Evolutionary conservation across 2,797 vertebrate genomes (phyloP), one percentile per base, ranked within the genome.

Genomic region (Sebastes paucispinis): DNA sequence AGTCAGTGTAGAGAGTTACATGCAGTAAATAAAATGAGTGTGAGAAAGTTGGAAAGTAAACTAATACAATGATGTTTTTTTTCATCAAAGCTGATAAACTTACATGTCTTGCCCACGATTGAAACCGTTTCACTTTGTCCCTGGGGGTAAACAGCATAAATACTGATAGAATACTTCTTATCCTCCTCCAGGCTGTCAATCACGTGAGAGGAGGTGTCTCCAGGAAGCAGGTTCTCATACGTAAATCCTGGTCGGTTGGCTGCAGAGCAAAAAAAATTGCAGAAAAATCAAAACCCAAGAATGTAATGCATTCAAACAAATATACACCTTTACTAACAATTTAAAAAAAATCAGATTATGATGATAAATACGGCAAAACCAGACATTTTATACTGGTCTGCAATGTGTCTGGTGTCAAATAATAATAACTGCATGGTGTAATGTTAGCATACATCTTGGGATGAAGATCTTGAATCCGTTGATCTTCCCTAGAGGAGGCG

Each of bases 121-220:
- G 96, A 96, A 69, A 96, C 93, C 0, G 96, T 94, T 66, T 96
- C 93, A 82, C 96, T 98, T 0, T 90, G 92, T 2, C 97, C 97
- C 87, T 97, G 92, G 0, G 94, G 94, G 36, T 96, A 97, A 72
- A 97, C 72, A 0, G 96, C 94, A 0, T 95, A 97, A 89, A 98
- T 96, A 90, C 93, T 96, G 93, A 97, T 57, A 5, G 79, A 95
- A 89, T 97, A 98, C 16, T 96, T 95, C 87, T 91, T 95, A 47
- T 97, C 96, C 83, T 97, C 96, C 73, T 97, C 95, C 87, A 98
- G 84, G 84, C 95, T 96, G 77, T 97, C 96, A 83, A 98, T 96
- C 80, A 96, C 68, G 2, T 97, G 96, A 66, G 96, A 97, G 6
- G 95, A 97, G 67, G 88, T 62, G 0, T 97, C 96, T 0, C 94